Evolutionary conservation across 1,140 invertebrate genomes (phyloP).

Genomic region (Scaptomyza hsui): DNA sequence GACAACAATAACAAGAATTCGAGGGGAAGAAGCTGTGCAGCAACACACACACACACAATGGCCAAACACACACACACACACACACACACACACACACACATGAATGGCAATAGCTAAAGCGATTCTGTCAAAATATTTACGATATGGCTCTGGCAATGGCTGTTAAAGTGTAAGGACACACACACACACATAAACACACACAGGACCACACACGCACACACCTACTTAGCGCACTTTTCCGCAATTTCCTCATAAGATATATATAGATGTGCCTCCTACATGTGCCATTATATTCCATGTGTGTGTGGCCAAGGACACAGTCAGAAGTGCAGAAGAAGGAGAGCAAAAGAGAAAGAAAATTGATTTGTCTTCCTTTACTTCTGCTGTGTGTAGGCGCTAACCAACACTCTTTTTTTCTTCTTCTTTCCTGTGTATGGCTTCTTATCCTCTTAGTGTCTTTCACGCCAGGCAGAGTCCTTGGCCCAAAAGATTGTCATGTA

Average conservation of each 20-base stretch:
- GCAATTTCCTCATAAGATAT: slow-evolving; percentile 37
- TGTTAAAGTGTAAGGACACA: slow-evolving; percentile 61
- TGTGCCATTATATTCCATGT: slow-evolving; percentile 38
- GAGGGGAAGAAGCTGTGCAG: no score
- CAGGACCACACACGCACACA: slow-evolving; percentile 17
- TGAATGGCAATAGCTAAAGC: slow-evolving; percentile 74
- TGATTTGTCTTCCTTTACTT: slow-evolving; percentile 38
- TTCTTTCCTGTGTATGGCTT: neutral
- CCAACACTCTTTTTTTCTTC: slow-evolving; percentile 11
- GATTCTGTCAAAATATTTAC: slow-evolving; percentile 82
- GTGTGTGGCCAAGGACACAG: slow-evolving; percentile 52
- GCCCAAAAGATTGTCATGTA: slow-evolving; percentile 72
- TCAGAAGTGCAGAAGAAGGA: slow-evolving; percentile 5
- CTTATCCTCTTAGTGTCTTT: slow-evolving; percentile 20
- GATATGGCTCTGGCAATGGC: slow-evolving; percentile 73
- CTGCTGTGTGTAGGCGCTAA: slow-evolving; percentile 38
- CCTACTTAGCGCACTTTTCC: slow-evolving; percentile 62
- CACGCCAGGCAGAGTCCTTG: no score
- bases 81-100: slow-evolving; percentile 48
- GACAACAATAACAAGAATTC: slow-evolving; percentile 28
- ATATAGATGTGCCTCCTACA: slow-evolving; percentile 25
- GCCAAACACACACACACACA: slow-evolving; percentile 47
- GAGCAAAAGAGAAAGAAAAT: slow-evolving; percentile 20
- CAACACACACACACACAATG: slow-evolving; percentile 56
- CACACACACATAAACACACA: slow-evolving; percentile 28